Evolutionary conservation across 2,113 vertebrate genomes (phyloP).

Genomic region (Pitta sordida): DNA sequence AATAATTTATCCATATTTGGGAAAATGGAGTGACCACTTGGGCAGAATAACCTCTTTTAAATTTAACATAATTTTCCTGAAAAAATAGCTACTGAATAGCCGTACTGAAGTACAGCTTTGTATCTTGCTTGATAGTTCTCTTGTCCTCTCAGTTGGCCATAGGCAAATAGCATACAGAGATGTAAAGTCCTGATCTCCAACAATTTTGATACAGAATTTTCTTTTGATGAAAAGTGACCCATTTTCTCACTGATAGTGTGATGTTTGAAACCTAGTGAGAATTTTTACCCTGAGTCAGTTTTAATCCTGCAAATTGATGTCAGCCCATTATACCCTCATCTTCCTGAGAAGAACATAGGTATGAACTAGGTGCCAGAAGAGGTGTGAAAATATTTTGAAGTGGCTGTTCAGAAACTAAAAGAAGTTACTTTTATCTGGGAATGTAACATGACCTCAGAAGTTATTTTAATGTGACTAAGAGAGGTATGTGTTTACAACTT

Average conservation of each 20-base stretch:
- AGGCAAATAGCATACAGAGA: not conserved
- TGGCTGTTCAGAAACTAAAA: not conserved
- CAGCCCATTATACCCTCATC: not conserved
- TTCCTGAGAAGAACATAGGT: not conserved
- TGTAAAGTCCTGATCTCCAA: not conserved
- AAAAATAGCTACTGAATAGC: not conserved
- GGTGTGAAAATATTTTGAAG: constrained; percentile 4
- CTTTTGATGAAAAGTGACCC: not conserved
- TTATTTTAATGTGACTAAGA: not conserved
- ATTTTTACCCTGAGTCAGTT: not conserved
- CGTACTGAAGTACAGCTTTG: not conserved
- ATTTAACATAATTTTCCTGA: not conserved
- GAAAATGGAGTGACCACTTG: not conserved
- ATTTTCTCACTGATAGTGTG: not conserved
- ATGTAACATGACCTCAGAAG: not conserved
- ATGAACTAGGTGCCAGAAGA: not conserved
- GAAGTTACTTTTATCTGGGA: not conserved
- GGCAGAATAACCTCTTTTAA: not conserved
- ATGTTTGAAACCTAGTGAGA: not conserved
- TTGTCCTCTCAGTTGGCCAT: not conserved
- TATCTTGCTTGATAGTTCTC: not conserved
- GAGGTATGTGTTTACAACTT: not conserved
- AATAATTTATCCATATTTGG: not conserved
- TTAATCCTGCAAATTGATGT: not conserved
- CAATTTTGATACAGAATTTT: not conserved